Conservation (phyloP, 2,113 vertebrate species). For the Brachyhypopomus gauderio region DNA sequence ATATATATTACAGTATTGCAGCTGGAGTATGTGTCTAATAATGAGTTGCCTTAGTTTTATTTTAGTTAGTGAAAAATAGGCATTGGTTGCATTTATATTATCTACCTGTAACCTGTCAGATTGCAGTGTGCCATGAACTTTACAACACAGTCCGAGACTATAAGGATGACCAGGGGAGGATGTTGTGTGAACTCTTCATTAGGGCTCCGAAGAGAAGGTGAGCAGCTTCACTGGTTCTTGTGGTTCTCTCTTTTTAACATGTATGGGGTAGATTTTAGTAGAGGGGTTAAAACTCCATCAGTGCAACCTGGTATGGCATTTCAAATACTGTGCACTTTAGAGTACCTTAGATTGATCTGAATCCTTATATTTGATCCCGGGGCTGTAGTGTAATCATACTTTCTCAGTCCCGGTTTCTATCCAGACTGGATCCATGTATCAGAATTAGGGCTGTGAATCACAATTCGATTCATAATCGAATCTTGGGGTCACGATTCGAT, state of each 20-base stretch:
- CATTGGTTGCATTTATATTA: slow-evolving; percentile 18
- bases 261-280: not conserved
- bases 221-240: not conserved
- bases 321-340: not conserved
- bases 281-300: not conserved
- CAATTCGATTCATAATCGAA: no score
- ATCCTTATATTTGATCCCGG: not conserved
- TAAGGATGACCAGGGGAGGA: slow-evolving; percentile 96
- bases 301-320: not conserved
- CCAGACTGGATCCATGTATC: no score
- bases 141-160: slow-evolving; percentile 98
- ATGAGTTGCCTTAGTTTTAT: not conserved
- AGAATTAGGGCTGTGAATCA: no score
- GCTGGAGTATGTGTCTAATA: not conserved
- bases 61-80: slow-evolving; percentile 7
- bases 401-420: no score
- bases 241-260: not conserved
- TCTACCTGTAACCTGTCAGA: slow-evolving; percentile 72
- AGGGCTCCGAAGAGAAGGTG: slow-evolving; percentile 96
- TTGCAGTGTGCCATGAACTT: slow-evolving; percentile 97
- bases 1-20: not conserved
- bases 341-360: not conserved
- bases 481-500: no score
- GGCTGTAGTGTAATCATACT: not conserved
- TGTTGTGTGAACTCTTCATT: slow-evolving; percentile 96